These are phyloP conservation scores for Idaea aversata DNA, from an alignment of 2,888 invertebrate species.

Conservation along the genomic window DNA sequence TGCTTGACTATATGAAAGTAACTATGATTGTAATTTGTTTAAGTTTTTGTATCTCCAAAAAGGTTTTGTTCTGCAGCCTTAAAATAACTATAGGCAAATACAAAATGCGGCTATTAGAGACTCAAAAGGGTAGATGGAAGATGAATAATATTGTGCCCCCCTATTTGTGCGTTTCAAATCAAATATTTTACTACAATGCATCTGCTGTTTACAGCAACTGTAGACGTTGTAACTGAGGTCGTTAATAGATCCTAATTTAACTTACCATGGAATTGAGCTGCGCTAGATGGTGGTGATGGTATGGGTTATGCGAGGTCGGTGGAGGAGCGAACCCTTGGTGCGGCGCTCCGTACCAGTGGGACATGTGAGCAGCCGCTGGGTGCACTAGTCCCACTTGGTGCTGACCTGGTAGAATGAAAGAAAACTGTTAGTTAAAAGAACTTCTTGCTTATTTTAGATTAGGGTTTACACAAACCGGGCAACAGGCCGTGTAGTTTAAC, in stretches of 20 bases:
- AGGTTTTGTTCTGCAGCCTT: background rate
- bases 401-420: conserved; percentile 70
- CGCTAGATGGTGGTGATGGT: conserved; percentile 83
- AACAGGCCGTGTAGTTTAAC: no score
- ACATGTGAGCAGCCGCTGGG: conserved; percentile 84
- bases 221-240: no score
- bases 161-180: no score
- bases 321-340: conserved; percentile 83
- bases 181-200: no score
- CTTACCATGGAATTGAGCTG: conserved; percentile 85
- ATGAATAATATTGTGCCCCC: background rate
- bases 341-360: conserved; percentile 84
- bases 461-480: no score
- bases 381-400: conserved; percentile 84
- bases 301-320: conserved; percentile 83
- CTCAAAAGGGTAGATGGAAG: background rate
- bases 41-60: background rate
- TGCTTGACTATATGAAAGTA: no score
- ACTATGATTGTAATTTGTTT: background rate
- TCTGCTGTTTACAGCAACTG: no score
- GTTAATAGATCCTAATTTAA: no score
- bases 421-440: background rate
- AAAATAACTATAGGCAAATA: no score
- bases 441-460: no score
- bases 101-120: background rate